Evolutionary conservation across 2,797 vertebrate species (phyloP).

Genomic region (Pangasius macronema): DNA sequence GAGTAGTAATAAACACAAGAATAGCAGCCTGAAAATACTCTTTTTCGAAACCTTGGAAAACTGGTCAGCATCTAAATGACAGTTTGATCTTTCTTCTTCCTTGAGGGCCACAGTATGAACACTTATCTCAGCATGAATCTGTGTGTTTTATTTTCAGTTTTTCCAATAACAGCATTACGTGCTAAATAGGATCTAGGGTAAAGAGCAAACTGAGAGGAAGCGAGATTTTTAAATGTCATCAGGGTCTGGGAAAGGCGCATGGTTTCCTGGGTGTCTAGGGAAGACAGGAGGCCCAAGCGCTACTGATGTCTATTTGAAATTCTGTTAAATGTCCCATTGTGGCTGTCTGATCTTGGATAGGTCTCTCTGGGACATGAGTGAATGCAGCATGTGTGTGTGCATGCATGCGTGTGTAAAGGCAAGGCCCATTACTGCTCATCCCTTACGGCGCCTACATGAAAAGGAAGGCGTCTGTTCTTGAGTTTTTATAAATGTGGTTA

Average conservation of each 20-base stretch:
- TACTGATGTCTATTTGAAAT: slow-evolving; percentile 72
- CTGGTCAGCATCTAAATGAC: slow-evolving; percentile 7
- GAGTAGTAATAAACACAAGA: slow-evolving; percentile 42
- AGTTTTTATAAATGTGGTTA: slow-evolving; percentile 38
- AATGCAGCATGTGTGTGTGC: slow-evolving; percentile 52
- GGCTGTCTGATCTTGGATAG: slow-evolving; percentile 62
- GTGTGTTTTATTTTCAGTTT: slow-evolving; percentile 17
- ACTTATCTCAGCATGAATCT: slow-evolving; percentile 38
- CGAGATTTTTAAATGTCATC: slow-evolving; percentile 62
- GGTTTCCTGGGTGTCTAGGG: slow-evolving; percentile 62
- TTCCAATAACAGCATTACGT: slow-evolving; percentile 51
- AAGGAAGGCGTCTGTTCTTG: slow-evolving; percentile 35
- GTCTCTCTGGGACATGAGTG: slow-evolving; percentile 65
- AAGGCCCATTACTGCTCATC: slow-evolving; percentile 40
- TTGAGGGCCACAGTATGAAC: neutral
- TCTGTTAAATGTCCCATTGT: slow-evolving; percentile 68
- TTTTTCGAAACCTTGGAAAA: neutral
- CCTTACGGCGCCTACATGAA: slow-evolving; percentile 26
- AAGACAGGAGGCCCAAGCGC: slow-evolving; percentile 48
- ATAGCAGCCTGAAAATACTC: neutral
- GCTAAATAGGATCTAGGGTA: slow-evolving; percentile 51
- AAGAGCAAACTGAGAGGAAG: slow-evolving; percentile 52
- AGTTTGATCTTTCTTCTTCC: slow-evolving; percentile 21
- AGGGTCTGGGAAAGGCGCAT: slow-evolving; percentile 67
- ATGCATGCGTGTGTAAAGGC: slow-evolving; percentile 36